phyloP scores from a whole-genome alignment of 1,140 invertebrate species.

The Coboldia fuscipes region DNA sequence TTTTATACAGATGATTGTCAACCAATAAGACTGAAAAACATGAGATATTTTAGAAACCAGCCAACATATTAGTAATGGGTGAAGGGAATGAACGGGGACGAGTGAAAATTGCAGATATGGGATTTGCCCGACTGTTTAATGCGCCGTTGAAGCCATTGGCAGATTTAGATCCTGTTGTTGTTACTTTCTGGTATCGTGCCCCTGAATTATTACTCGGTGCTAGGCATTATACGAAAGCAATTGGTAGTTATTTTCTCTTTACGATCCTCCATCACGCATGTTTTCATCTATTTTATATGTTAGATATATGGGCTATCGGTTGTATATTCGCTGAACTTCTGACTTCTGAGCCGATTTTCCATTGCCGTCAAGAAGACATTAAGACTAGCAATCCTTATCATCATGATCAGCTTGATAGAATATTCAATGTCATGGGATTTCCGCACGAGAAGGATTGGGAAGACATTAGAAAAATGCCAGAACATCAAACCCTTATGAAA shows the following conservation, averaged over 20 bases:
- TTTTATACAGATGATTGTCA: neutral
- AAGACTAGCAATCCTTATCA: slow-evolving; percentile 99
- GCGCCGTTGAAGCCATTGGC: slow-evolving; percentile 93
- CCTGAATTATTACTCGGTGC: slow-evolving; percentile 91
- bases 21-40: neutral
- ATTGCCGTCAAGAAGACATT: slow-evolving; percentile 98
- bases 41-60: slow-evolving; percentile 84
- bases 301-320: slow-evolving; percentile 99
- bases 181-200: slow-evolving; percentile 99
- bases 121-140: slow-evolving; percentile 98
- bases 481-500: slow-evolving; percentile 87
- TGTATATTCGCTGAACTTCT: slow-evolving; percentile 97
- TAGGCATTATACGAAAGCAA: slow-evolving; percentile 96
- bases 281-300: no score
- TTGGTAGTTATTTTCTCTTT: no score
- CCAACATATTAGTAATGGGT: slow-evolving; percentile 99
- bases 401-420: slow-evolving; percentile 96
- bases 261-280: slow-evolving; percentile 50
- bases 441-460: slow-evolving; percentile 98
- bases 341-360: slow-evolving; percentile 97
- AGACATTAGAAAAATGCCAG: slow-evolving; percentile 99
- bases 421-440: slow-evolving; percentile 99
- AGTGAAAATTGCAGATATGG: slow-evolving; percentile 99
- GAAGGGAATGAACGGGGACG: slow-evolving; percentile 91
- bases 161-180: slow-evolving; percentile 96